These are phyloP conservation scores for Ruditapes philippinarum DNA, from an alignment of 1,140 invertebrate genomes.

Conservation along the genomic window DNA sequence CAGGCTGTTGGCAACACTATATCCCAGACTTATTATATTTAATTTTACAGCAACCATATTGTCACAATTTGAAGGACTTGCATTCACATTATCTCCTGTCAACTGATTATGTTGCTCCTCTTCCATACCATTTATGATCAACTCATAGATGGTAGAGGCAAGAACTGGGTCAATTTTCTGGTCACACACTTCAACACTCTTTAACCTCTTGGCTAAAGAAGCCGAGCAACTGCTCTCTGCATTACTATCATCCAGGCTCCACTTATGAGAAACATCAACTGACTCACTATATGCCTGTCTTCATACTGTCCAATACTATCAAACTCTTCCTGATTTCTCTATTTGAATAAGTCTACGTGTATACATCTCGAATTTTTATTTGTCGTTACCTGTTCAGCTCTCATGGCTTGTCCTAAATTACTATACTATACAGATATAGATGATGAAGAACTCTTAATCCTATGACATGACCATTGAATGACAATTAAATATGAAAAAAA, in stretches of 20 bases:
- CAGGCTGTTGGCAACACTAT: neutral
- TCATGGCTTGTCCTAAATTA: too few relatives aligned
- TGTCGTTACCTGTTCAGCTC: too few relatives aligned
- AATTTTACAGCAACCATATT: slow-evolving; percentile 3
- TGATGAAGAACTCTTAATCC: too few relatives aligned
- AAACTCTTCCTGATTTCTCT: too few relatives aligned
- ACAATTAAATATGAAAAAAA: too few relatives aligned
- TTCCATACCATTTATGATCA: neutral
- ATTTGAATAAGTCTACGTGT: too few relatives aligned
- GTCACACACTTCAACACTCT: slow-evolving; percentile 19
- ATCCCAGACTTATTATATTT: neutral
- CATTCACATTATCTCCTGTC: slow-evolving; percentile 3
- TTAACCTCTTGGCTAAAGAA: neutral
- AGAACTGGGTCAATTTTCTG: neutral
- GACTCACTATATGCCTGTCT: too few relatives aligned
- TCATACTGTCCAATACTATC: too few relatives aligned
- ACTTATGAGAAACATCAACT: too few relatives aligned
- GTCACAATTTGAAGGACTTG: neutral
- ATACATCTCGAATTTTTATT: too few relatives aligned
- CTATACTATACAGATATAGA: too few relatives aligned
- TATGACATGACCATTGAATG: too few relatives aligned
- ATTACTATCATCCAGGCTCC: neutral
- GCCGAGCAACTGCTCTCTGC: slow-evolving; percentile 5
- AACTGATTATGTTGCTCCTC: slow-evolving; percentile 4
- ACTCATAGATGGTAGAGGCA: slow-evolving; percentile 5